Evolutionary conservation across 2,888 invertebrate species (phyloP).

Genomic region (Coenonympha arcania): DNA sequence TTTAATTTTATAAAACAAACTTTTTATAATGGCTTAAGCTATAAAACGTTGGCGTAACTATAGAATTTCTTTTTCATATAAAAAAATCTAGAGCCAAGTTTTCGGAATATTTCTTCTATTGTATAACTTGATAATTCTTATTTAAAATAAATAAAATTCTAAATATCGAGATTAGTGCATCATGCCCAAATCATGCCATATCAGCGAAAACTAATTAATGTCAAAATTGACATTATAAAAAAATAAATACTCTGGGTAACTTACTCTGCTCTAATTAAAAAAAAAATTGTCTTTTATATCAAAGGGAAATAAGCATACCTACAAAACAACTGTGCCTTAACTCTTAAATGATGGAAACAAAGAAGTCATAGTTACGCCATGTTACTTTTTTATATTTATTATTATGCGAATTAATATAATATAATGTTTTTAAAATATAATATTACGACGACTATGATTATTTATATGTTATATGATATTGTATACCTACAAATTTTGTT

Average conservation of each 20-base stretch:
- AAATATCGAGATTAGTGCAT: neutral
- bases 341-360: too few relatives aligned
- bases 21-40: conserved; percentile 1
- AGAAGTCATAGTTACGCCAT: neutral
- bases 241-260: too few relatives aligned
- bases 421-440: neutral
- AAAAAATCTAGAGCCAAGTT: too few relatives aligned
- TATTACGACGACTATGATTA: conserved; percentile 6
- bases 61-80: too few relatives aligned
- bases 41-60: conserved; percentile 4
- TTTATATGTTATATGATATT: conserved; percentile 8
- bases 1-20: conserved; percentile 8
- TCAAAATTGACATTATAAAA: too few relatives aligned
- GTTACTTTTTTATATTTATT: conserved; percentile 6
- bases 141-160: too few relatives aligned
- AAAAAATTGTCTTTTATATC: too few relatives aligned
- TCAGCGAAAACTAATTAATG: too few relatives aligned
- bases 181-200: neutral
- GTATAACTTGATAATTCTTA: neutral
- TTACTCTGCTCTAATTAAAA: too few relatives aligned
- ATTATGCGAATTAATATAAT: conserved; percentile 3
- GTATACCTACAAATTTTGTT: conserved; percentile 4
- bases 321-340: conserved; percentile 4
- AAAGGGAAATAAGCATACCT: too few relatives aligned
- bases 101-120: neutral